Conservation (phyloP, 37 sponge, comb jelly and placozoan species). For the Beroe forskalii region DNA sequence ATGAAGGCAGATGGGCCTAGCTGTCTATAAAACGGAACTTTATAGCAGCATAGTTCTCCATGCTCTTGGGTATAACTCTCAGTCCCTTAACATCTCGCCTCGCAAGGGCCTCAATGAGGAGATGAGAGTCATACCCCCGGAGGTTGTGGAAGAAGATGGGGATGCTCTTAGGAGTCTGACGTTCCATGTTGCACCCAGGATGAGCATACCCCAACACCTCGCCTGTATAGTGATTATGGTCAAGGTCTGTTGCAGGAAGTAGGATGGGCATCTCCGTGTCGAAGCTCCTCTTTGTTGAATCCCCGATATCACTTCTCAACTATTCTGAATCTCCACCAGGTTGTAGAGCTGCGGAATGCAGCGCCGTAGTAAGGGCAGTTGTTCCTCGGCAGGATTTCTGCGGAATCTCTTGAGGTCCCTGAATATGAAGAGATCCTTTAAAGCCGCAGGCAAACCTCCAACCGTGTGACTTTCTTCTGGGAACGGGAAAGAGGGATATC, state of each 20-base stretch:
- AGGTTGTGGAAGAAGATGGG: slow-evolving; percentile 2
- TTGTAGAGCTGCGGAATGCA: no score
- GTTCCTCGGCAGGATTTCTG: no score
- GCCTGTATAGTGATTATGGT: not conserved
- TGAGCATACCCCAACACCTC: not conserved
- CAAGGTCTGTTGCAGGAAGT: not conserved
- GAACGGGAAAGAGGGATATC: no score
- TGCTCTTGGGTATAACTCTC: not conserved
- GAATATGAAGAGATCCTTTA: no score
- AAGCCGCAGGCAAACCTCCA: no score
- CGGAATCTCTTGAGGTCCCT: no score
- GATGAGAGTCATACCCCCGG: not conserved
- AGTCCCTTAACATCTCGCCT: not conserved
- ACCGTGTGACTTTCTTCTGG: no score
- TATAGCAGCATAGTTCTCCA: not conserved
- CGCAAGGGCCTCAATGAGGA: not conserved
- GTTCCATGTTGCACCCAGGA: slow-evolving; percentile 8
- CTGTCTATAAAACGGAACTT: not conserved
- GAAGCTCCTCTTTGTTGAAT: not conserved
- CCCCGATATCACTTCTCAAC: no score
- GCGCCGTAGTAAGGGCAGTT: no score
- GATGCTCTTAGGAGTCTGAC: not conserved
- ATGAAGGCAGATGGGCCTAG: not conserved
- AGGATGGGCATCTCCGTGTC: not conserved
- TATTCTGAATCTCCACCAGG: no score